Base-by-base conservation (phyloP, 2,888 invertebrate genomes). In the Amiota communis region DNA sequence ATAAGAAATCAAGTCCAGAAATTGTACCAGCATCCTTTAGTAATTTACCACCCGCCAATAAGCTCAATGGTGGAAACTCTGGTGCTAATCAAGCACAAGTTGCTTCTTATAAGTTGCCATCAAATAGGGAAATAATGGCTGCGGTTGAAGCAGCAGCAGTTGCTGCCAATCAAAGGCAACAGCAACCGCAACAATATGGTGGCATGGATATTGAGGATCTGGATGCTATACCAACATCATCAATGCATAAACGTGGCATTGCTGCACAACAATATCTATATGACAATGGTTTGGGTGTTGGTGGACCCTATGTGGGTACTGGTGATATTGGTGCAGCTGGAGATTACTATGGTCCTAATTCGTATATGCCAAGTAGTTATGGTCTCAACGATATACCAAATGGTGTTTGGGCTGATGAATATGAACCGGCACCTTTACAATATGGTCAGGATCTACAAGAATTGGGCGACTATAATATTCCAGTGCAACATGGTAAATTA, bases 371-470 rank as follows among this genome's bases (percentile, higher is more conserved):
- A 6, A 48, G 17, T 65, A 81, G 81, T 71, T 81, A 79, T 71
- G 78, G 77, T 74, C 6, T 17, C 12, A 78, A 75, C 69, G 82
- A 83, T 75, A 79, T 87, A 61, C 87, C 88, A 57, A 83, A 77
- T 49, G 88, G 88, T 17, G 79, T 88, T 36, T 89, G 89, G 89
- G 78, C 81, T 8, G 89, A 89, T 73, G 90, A 89, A 49, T 82
- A 88, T 71, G 89, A 89, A 76, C 15, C 15, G 48, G 82, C 88
- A 13, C 78, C 85, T 36, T 77, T 86, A 49, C 75, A 85, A 76
- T 87, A 86, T 72, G 78, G 80, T 1, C 36, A 36, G 36, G 90
- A 89, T 70, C 73, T 87, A 56, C 89, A 88, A 79, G 89, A 89
- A 2, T 74, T 88, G 71, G 89, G 90, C 47, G 88, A 89, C 68